These are phyloP conservation scores for Nesogale talazaci DNA, from an alignment of 2,113 vertebrate species.

Conservation along the genomic window DNA sequence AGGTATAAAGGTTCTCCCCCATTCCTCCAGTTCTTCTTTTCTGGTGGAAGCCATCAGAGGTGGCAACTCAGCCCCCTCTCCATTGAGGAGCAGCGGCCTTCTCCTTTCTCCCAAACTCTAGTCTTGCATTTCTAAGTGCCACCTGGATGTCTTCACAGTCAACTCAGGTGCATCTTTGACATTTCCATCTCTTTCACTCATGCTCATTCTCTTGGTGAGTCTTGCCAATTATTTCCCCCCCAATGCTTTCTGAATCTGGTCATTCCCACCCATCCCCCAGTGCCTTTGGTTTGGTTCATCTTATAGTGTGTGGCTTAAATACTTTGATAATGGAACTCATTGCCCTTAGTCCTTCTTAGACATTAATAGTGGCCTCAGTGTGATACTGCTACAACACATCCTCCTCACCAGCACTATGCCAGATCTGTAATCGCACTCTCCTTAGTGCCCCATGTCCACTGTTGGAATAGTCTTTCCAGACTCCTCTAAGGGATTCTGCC, in stretches of 20 bases:
- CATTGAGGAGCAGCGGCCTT: background rate
- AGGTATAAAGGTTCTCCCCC: background rate
- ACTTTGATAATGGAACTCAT: background rate
- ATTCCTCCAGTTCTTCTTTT: background rate
- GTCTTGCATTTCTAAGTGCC: background rate
- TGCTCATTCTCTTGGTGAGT: background rate
- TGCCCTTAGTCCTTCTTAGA: background rate
- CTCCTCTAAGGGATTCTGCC: background rate
- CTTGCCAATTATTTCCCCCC: slow-evolving; percentile 15
- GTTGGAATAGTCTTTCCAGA: background rate
- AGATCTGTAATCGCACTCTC: background rate
- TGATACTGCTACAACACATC: background rate
- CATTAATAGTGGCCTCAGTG: background rate
- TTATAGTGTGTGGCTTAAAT: slow-evolving; percentile 39
- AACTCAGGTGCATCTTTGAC: background rate
- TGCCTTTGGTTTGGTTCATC: background rate
- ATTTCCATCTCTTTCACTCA: background rate
- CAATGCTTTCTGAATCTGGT: slow-evolving; percentile 22
- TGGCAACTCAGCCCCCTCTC: background rate
- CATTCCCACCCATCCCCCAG: background rate
- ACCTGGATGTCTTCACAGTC: background rate
- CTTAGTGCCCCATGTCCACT: background rate
- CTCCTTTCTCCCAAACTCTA: background rate
- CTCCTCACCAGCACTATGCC: background rate
- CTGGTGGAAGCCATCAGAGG: background rate